Evolutionary conservation across 1,140 invertebrate species (phyloP).

Genomic region (Caenorhabditis brenneri): DNA sequence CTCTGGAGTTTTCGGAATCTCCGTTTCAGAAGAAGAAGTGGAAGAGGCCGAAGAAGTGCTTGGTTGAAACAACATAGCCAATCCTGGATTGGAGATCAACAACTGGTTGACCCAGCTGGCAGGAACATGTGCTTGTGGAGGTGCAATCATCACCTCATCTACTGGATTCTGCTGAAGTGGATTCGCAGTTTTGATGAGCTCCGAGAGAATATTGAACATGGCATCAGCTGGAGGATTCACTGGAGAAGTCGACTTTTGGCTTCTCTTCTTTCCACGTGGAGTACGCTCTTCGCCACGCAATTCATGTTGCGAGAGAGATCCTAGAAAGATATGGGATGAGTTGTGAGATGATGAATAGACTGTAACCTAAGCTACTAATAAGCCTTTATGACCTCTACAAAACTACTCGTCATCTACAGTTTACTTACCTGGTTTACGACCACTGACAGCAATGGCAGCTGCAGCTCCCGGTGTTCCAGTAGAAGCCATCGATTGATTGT

Average conservation of each 20-base stretch:
- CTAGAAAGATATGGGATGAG: not conserved
- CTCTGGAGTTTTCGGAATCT: not conserved
- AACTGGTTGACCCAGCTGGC: constrained; percentile 32
- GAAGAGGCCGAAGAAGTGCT: constrained; percentile 13
- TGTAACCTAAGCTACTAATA: too few relatives aligned
- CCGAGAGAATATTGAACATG: too few relatives aligned
- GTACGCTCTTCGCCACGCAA: constrained; percentile 20
- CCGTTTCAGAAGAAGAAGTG: constrained; percentile 8
- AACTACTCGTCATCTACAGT: too few relatives aligned
- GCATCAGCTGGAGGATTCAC: not conserved
- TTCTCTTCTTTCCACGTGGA: constrained; percentile 12
- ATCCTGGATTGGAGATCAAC: constrained; percentile 17
- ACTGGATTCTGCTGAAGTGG: too few relatives aligned
- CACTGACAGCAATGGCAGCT: constrained; percentile 44
- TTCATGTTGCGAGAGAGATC: constrained; percentile 44
- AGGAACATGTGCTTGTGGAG: not conserved
- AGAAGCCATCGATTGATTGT: constrained; percentile 43
- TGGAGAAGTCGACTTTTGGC: too few relatives aligned
- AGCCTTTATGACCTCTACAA: too few relatives aligned
- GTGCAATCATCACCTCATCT: too few relatives aligned
- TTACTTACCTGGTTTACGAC: constrained; percentile 40
- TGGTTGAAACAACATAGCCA: too few relatives aligned
- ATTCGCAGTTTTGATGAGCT: too few relatives aligned
- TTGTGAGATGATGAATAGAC: too few relatives aligned
- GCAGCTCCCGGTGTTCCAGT: constrained; percentile 40